Base-by-base conservation (phyloP, 2,113 vertebrate species). In the Probosciger aterrimus region DNA sequence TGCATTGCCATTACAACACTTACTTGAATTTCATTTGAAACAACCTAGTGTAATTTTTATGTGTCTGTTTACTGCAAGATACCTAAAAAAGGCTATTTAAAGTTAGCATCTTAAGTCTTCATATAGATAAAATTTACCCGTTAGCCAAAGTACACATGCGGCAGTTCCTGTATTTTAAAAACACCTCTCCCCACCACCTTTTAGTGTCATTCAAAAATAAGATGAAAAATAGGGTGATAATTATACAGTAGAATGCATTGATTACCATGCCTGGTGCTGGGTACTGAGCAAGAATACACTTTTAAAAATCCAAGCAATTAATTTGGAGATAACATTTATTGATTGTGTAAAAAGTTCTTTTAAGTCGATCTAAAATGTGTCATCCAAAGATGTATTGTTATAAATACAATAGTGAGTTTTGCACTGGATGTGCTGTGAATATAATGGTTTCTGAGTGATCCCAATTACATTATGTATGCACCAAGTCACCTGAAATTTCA, bases 401-500 rank as follows among this genome's bases (percentile, higher is more conserved):
- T 63, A 89, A 87, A 91, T 65, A 92, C 91, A 92, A 86, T 46
- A 65, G 92, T 65, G 84, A 92, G 86, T 83, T 84, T 86, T 84
- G 62, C 69, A 71, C 80, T 76, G 92, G 47, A 35, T 93, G 77
- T 86, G 82, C 73, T 41, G 43, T 28, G 90, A 88, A 93, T 90
- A 55, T 81, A 63, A 84, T 84, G 47, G 7, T 7, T 64, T 90
- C 71, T 64, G 93, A 93, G 86, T 53, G 41, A 86, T 92, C 80
- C 24, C 71, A 71, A 4, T 53, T 86, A 39, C 60, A 86, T 95
- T 97, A 97, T 97, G 97, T 98, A 96, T 93, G 96, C 97, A 97
- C 96, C 86, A 80, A 74, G 96, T 95, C 92, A 93, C 82, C 97
- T 97, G 87, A 96, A 96, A 96, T 90, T 97, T 97, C 78, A 39